Base-by-base conservation (phyloP, 2,113 vertebrate genomes). In the Cygnus buccinator region DNA sequence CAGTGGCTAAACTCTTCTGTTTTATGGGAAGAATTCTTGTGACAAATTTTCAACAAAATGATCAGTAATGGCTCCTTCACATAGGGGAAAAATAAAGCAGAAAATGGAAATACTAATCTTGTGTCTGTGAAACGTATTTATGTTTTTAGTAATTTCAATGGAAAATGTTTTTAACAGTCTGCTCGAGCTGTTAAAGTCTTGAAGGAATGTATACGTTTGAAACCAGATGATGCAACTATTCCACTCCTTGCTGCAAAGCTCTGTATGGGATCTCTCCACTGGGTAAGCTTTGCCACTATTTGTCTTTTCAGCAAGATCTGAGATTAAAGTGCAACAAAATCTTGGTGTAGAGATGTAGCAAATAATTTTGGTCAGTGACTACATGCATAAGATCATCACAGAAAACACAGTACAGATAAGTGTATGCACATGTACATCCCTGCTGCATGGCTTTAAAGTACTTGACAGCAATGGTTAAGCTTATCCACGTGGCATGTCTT, bases 161-260 rank as follows among this genome's bases (percentile, higher is more conserved):
- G 72, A 23, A 83, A 29, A 70, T 96, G 46, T 96, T 94, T 94
- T 94, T 82, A 67, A 94, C 93, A 99, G 99, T 99, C 99, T 20
- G 99, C 99, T 17, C 98, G 99, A 37, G 99, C 99, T 1, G 99
- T 99, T 71, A 99, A 99, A 95, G 99, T 99, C 90, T 97, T 99
- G 62, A 99, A 98, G 94, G 99, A 99, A 97, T 99, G 99, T 55
- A 99, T 99, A 83, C 98, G 99, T 16, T 98, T 99, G 91, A 99
- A 99, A 96, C 99, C 99, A 0, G 99, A 99, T 10, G 99, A 99
- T 83, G 99, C 99, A 93, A 99, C 99, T 78, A 99, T 99, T 93
- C 99, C 99, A 0, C 98, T 99, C 55, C 98, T 99, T 43, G 99
- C 99, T 13, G 99, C 99, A 68, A 99, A 99, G 96, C 98, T 99